Conservation (phyloP, 2,888 invertebrate species). For the Philonicus albiceps region DNA sequence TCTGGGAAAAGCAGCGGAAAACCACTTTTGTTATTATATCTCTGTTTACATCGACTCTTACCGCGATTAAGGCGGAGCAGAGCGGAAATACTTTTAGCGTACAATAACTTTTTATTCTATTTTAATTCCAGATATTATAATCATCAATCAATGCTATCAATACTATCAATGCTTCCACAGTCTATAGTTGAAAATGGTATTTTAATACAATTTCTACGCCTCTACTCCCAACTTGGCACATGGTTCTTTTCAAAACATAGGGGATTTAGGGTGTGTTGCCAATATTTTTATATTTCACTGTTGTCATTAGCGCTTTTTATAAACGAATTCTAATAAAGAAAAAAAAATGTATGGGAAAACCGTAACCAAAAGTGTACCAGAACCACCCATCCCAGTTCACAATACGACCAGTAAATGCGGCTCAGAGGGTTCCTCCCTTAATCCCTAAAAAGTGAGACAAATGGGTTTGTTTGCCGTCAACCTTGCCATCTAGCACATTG, state of each 20-base stretch:
- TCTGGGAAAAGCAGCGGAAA: neutral
- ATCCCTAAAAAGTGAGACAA: neutral
- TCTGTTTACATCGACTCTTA: neutral
- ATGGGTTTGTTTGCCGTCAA: neutral
- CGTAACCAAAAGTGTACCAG: neutral
- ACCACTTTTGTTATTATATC: conserved; percentile 16
- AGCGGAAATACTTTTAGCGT: neutral
- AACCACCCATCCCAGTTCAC: neutral
- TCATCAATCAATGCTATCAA: too few relatives aligned
- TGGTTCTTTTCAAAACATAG: neutral
- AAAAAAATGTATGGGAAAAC: neutral
- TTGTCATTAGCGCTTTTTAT: neutral
- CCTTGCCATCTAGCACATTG: neutral
- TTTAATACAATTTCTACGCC: neutral
- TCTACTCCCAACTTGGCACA: neutral
- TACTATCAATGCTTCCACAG: neutral
- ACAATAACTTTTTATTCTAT: neutral
- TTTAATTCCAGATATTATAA: neutral
- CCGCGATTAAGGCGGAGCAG: neutral
- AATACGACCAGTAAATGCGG: neutral
- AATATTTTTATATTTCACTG: neutral
- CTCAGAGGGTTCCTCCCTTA: neutral
- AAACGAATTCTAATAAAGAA: neutral
- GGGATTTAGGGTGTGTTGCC: neutral
- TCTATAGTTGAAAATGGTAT: conserved; percentile 3